Percentiles rank a stretch among this genome's conserved stretches.
Conservation (phyloP, 2,888 invertebrate genomes). For the Campaea margaritaria region DNA sequence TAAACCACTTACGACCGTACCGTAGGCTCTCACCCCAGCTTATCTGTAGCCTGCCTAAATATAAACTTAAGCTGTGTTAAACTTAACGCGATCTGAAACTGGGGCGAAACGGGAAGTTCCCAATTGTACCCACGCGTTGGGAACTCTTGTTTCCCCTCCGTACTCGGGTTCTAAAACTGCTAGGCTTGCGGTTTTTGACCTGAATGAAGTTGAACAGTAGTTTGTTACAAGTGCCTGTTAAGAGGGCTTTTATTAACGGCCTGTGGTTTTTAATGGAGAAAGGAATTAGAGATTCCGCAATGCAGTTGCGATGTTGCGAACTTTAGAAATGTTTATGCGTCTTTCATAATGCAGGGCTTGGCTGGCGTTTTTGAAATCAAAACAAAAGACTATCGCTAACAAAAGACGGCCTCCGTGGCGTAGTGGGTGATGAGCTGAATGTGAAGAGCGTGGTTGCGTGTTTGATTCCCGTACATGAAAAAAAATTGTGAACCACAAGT, state of each 20-base stretch:
- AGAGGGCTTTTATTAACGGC: background rate
- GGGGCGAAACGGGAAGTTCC: constrained; percentile 6
- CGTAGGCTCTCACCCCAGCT: background rate
- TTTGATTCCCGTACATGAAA: no score
- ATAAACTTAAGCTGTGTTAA: constrained; percentile 16
- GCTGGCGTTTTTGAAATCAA: no score
- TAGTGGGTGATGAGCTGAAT: no score
- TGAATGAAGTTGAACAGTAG: constrained; percentile 4
- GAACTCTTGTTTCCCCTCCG: background rate
- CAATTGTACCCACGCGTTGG: constrained; percentile 1
- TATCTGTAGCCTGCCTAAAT: constrained; percentile 15
- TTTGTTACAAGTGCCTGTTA: constrained; percentile 5
- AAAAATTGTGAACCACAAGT: no score
- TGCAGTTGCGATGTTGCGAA: no score
- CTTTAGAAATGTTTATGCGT: no score
- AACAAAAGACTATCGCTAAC: no score
- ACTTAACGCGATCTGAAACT: constrained; percentile 19
- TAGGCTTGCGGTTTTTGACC: constrained; percentile 20
- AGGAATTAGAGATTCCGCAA: background rate
- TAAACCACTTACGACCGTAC: background rate
- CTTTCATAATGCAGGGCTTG: no score
- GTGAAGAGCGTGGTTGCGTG: no score
- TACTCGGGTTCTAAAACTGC: constrained; percentile 18
- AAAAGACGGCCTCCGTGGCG: no score
- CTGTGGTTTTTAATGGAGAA: background rate